These are phyloP conservation scores for Apis laboriosa DNA, from an alignment of 1,140 invertebrate species.

Conservation along the genomic window DNA sequence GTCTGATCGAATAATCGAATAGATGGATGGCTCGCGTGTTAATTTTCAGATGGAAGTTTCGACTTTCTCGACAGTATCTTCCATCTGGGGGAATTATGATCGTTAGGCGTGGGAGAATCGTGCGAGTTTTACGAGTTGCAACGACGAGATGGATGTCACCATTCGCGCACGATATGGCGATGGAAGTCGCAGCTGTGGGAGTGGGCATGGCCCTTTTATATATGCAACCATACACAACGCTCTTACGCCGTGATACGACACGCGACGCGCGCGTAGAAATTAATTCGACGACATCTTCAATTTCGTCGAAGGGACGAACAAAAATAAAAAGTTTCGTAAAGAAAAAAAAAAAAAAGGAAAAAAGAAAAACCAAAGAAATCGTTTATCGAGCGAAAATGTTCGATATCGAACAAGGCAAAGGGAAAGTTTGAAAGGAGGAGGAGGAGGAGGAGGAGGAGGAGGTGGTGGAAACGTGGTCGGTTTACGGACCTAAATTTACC, in stretches of 20 bases:
- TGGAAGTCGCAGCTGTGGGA: constrained; percentile 51
- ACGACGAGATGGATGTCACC: constrained; percentile 55
- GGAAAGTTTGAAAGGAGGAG: background rate
- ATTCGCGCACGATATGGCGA: constrained; percentile 25
- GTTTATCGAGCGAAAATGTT: background rate
- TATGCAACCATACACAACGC: constrained; percentile 26
- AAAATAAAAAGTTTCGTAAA: background rate
- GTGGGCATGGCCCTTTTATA: constrained; percentile 32
- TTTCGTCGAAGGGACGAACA: constrained; percentile 1
- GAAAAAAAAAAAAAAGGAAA: background rate
- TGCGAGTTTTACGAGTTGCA: constrained; percentile 56
- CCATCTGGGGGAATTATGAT: constrained; percentile 20
- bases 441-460: background rate
- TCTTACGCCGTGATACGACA: constrained; percentile 7
- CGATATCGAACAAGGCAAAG: background rate
- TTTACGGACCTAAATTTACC: background rate
- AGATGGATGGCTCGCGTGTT: background rate
- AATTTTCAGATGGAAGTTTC: constrained; percentile 7
- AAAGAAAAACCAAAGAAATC: background rate
- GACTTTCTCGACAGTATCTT: constrained; percentile 20
- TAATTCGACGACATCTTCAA: constrained; percentile 45
- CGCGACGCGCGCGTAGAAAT: background rate
- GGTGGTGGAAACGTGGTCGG: background rate
- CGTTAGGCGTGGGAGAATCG: constrained; percentile 57
- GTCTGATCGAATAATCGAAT: too few species aligned